Evolutionary conservation across 1,140 invertebrate species (phyloP), one percentile per base, ranked within the genome.

Genomic region (Drosophila ironensis): DNA sequence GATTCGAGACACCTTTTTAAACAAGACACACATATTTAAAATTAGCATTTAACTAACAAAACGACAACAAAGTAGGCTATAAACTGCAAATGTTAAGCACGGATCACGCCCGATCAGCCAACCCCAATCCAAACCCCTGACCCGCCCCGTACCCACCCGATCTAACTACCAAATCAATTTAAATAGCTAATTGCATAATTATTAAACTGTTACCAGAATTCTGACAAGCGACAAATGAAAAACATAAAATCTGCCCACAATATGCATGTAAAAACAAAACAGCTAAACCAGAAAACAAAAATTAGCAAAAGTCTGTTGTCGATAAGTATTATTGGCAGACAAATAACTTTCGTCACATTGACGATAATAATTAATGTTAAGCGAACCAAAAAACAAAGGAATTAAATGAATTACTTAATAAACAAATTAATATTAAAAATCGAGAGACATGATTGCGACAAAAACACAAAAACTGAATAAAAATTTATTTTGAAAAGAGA

Each of bases 321-420:
- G 68, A 89, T 89, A 77, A 63, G 40, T 63, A 88, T 87, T 89
- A 89, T 75, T 88, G 71, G 67, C 87, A 89, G 87, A 89, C 88
- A 89, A 88, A 81, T 86, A 88, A 86, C 56, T 72, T 88, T 87
- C 84, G 84, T 87, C 84, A 87, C 84, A 87, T 87, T 87, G 84
- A 87, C 84, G 84, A 87, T 88, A 88, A 88, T 78, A 87, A 87
- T 68, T 88, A 87, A 81, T 64, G 78, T 16, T 84, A 84, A 84
- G 78, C 33, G 20, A 56, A n/a, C n/a, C n/a, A n/a, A n/a, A 78
- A 82, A 71, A 60, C 53, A 53, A 87, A 71, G 67, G 72, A 88
- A 87, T 87, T 84, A 87, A 84, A 77, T 87, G 57, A 87, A 71
- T 88, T 88, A 80, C 86, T 84, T 80, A 88, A 76, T 78, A 76